These are phyloP conservation scores for Oreochromis niloticus DNA, from an alignment of 2,113 vertebrate species.

Conservation along the genomic window DNA sequence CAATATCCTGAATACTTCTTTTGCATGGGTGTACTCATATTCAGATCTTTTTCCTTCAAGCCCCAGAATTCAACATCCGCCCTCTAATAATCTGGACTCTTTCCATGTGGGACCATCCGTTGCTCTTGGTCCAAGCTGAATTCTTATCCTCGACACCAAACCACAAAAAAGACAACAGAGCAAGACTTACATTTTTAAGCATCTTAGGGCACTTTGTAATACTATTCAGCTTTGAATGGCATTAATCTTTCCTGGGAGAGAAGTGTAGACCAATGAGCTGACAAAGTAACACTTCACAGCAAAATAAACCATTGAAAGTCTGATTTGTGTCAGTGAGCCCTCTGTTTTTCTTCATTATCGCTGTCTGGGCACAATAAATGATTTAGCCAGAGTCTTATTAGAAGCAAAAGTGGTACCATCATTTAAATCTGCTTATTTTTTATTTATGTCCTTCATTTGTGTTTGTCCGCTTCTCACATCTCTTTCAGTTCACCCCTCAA, in stretches of 20 bases:
- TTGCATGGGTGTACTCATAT: rapidly evolving
- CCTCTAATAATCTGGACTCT: not conserved
- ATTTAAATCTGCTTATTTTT: not conserved
- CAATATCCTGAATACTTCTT: not conserved
- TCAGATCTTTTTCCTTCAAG: not conserved
- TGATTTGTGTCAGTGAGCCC: not conserved
- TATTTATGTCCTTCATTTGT: not conserved
- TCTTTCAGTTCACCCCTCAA: constrained; percentile 89
- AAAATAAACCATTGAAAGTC: not conserved
- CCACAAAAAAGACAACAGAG: not conserved
- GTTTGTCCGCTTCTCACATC: not conserved
- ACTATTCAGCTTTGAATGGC: not conserved
- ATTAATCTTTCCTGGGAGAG: not conserved
- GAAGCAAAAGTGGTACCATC: not conserved
- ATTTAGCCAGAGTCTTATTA: not conserved
- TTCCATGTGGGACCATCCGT: not conserved
- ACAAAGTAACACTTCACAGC: not conserved
- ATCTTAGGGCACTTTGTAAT: not conserved
- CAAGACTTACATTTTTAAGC: not conserved
- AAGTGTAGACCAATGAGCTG: not conserved
- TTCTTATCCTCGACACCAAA: not conserved
- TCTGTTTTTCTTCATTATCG: not conserved
- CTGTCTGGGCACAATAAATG: not conserved
- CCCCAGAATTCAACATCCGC: not conserved
- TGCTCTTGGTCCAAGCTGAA: not conserved